These are phyloP conservation scores for Natrix natrix DNA, from an alignment of 2,797 vertebrate species.

Conservation along the genomic window DNA sequence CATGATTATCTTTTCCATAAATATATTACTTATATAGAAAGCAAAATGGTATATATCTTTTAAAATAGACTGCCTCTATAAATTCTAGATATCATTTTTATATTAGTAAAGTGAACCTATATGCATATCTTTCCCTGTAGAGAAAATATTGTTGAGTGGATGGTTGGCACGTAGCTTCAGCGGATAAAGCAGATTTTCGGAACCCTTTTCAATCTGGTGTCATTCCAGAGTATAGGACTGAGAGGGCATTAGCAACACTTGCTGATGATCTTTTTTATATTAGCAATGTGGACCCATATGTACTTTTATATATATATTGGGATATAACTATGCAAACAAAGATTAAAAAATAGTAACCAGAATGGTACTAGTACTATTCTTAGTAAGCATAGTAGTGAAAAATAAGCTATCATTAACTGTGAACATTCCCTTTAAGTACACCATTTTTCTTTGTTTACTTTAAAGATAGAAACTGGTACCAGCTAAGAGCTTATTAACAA, in stretches of 20 bases:
- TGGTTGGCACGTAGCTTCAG: too few species aligned
- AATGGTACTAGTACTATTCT: background rate
- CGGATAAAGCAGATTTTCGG: background rate
- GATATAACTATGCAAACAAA: background rate
- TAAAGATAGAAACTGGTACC: background rate
- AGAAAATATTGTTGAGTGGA: too few species aligned
- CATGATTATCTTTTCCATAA: background rate
- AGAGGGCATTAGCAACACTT: background rate
- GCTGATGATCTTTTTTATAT: background rate
- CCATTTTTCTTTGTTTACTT: background rate
- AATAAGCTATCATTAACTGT: background rate
- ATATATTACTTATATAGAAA: background rate
- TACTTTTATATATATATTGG: background rate
- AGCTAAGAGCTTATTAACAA: background rate
- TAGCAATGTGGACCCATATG: background rate
- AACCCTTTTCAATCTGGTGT: background rate
- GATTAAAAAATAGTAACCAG: background rate
- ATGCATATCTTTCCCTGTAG: too few species aligned
- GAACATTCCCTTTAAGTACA: background rate
- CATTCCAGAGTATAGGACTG: background rate
- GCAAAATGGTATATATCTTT: background rate
- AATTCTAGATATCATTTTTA: background rate
- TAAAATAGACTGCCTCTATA: background rate
- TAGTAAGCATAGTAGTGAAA: background rate
- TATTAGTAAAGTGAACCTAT: too few species aligned